Evolutionary conservation across 2,797 vertebrate genomes (phyloP).

Genomic region (Eutrigla gurnardus): DNA sequence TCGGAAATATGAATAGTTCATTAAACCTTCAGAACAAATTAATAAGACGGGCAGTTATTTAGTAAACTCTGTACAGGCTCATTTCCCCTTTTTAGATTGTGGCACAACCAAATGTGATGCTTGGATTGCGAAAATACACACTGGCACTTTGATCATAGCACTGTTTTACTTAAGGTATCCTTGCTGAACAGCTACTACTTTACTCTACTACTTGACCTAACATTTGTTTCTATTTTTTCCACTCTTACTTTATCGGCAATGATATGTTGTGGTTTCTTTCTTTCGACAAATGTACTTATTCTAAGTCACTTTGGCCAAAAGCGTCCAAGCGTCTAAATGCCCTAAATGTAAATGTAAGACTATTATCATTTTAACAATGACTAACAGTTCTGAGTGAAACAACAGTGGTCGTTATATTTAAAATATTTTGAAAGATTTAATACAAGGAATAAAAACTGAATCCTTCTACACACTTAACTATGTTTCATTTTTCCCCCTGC

Average conservation of each 20-base stretch:
- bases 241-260: too few species aligned
- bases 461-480: background rate
- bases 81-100: background rate
- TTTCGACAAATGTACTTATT: too few species aligned
- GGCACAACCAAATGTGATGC: background rate
- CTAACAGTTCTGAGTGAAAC: background rate
- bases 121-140: background rate
- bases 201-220: too few species aligned
- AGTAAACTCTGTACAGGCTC: background rate
- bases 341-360: background rate
- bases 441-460: background rate
- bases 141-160: background rate
- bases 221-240: too few species aligned
- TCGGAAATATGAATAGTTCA: too few species aligned
- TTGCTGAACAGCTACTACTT: too few species aligned
- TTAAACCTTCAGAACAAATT: background rate
- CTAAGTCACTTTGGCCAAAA: too few species aligned
- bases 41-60: background rate
- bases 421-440: constrained; percentile 3
- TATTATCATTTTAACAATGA: background rate
- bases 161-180: too few species aligned
- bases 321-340: too few species aligned
- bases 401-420: background rate
- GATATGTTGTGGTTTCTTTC: too few species aligned
- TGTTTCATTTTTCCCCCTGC: too few species aligned